A percentile compares a stretch with the other conserved stretches of the same genome.
These are phyloP conservation scores for Nomada hirtipes DNA, from an alignment of 2,888 invertebrate species.

Conservation along the genomic window DNA sequence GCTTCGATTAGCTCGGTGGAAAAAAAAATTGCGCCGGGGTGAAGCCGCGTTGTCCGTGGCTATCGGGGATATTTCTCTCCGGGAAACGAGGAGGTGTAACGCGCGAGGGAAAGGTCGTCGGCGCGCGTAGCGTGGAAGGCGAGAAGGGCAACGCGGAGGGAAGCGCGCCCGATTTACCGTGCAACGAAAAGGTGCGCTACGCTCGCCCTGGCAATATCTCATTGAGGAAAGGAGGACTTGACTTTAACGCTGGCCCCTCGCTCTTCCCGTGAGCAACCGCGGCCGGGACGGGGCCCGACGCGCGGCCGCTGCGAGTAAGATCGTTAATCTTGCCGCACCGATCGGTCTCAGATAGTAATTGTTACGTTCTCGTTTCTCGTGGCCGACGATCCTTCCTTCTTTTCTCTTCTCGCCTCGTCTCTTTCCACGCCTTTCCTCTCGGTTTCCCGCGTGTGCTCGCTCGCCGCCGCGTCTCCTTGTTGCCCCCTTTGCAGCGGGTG, in stretches of 20 bases:
- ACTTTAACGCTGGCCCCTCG: slow-evolving; percentile 83
- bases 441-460: slow-evolving; percentile 46
- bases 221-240: slow-evolving; percentile 83
- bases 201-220: slow-evolving; percentile 82
- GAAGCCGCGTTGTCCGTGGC: background rate
- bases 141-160: slow-evolving; percentile 27
- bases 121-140: slow-evolving; percentile 41
- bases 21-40: no score
- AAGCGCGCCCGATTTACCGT: slow-evolving; percentile 62
- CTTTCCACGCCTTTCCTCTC: background rate
- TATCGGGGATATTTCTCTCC: slow-evolving; percentile 34
- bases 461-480: slow-evolving; percentile 19
- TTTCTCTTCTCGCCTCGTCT: slow-evolving; percentile 25
- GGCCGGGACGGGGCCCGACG: slow-evolving; percentile 79
- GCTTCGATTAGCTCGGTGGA: no score
- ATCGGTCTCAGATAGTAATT: slow-evolving; percentile 84
- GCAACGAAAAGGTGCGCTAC: slow-evolving; percentile 72
- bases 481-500: slow-evolving; percentile 63
- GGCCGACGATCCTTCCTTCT: slow-evolving; percentile 69
- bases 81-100: background rate
- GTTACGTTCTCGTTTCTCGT: slow-evolving; percentile 83
- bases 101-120: slow-evolving; percentile 2
- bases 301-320: slow-evolving; percentile 81
- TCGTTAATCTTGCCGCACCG: slow-evolving; percentile 84
- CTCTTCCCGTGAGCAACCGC: slow-evolving; percentile 79